Evolutionary conservation across 64 coral and sea anemone species (phyloP), one percentile per base, ranked within the genome.

Genomic region (Actinia tenebrosa): DNA sequence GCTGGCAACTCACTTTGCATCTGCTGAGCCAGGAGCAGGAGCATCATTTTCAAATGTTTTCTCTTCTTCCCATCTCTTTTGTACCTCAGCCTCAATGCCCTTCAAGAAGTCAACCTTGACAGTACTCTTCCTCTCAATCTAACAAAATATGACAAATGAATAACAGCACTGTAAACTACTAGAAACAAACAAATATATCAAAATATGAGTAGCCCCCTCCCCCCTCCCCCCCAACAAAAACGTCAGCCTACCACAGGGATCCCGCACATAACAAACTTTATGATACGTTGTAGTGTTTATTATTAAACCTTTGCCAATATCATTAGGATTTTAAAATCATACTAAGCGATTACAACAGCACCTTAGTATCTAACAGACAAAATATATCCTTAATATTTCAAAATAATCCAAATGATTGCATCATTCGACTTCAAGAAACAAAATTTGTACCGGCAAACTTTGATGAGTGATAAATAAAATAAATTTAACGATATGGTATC

Each of bases 81-180:
- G 90, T n/a, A 92, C 80, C 53, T 87, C 75, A 53, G 77, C 64
- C n/a, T 92, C 90, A 43, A 92, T 26, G 5, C 64, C 77, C 50
- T 92, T 92, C 22, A 92, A 26, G 86, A 87, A 92, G 71, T 92
- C 90, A 72, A 92, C 90, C 52, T 92, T 92, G 15, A 85, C 85
- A 16, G 90, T 92, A 58, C 90, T 92, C 59, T 92, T 92, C 53
- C 90, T 87, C 77, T 87, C 90, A 87, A 92, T 71, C 90, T 92
- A 47, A 10, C 26, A 75, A 1, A 56, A 71, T 20, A 64, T 45
- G 7, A 50, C 16, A 42, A 87, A 52, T 37, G 42, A 66, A n/a
- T 64, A 23, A 10, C 53, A 50, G 10, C 47, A 50, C 47, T 87
- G 44, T 46, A 81, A 81, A 22, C 17, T 81, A 47, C 56, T 69